Evolutionary conservation across 2,888 invertebrate genomes (phyloP).

Genomic region (Drosophila ochracea): DNA sequence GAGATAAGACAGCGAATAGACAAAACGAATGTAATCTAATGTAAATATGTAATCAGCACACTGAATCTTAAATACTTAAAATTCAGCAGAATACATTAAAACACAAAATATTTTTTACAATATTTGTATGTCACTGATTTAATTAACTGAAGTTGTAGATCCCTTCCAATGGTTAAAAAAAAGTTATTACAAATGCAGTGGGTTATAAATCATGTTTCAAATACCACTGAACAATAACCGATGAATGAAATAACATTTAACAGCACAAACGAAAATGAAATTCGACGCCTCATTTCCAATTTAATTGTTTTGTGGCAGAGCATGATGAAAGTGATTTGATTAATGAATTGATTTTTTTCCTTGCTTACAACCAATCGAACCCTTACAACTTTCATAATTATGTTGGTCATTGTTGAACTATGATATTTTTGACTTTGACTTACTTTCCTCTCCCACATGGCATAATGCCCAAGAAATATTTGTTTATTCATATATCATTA

Average conservation of each 20-base stretch:
- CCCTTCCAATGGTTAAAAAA: not conserved
- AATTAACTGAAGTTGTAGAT: not conserved
- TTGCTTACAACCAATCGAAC: not conserved
- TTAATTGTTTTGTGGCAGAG: constrained; percentile 23
- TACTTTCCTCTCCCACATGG: constrained; percentile 65
- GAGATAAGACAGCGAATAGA: not conserved
- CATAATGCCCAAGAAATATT: constrained; percentile 20
- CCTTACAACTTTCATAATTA: constrained; percentile 32
- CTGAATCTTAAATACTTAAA: not conserved
- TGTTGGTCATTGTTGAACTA: constrained; percentile 20
- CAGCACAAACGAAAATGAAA: constrained; percentile 16
- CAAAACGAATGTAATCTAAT: not conserved
- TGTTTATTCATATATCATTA: constrained; percentile 52
- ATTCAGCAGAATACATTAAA: not conserved
- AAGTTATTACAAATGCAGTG: not conserved
- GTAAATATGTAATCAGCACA: not conserved
- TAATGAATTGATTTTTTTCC: constrained; percentile 45
- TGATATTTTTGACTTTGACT: constrained; percentile 42
- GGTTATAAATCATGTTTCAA: constrained; percentile 10
- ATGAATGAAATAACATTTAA: constrained; percentile 26
- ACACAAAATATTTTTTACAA: not conserved
- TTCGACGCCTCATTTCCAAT: constrained; percentile 26
- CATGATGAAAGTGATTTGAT: constrained; percentile 53
- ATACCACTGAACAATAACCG: constrained; percentile 5
- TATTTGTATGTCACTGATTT: not conserved